Base-by-base conservation (phyloP, 2,888 invertebrate genomes). In the Morpho achilles region DNA sequence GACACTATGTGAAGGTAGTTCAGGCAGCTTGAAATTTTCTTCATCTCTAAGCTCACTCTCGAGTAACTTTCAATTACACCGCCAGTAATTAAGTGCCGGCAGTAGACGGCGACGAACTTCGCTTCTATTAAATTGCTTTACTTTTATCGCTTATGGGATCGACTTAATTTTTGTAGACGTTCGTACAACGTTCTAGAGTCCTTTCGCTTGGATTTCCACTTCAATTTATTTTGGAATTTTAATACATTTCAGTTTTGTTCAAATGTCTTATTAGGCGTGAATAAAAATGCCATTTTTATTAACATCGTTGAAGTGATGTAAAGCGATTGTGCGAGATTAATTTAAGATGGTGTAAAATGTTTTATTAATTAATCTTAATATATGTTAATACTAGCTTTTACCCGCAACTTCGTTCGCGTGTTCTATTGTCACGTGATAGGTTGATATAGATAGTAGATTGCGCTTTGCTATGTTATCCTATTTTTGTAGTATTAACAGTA, bases 11-110 rank as follows among this genome's bases (percentile, higher is more conserved):
- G 50, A 53, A 58, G 22, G 48, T 40, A 45, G 46, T 55, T 9
- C n/a, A 40, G 50, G 58, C 50, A 53, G 32, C 22, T 55, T 23
- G 8, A 22, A 55, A 55, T 49, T 55, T 23, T 39, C 53, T 46
- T 47, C 54, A 23, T 43, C 55, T 56, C 44, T 16, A 49, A 53
- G 53, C 49, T 22, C 53, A 40, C 48, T 55, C 53, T 47, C 47
- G 48, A 53, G 59, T 52, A 84, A 85, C 80, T 85, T 87, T 87
- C 84, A 85, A 86, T 86, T 86, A 84, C 72, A 63, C 71, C 70
- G 67, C 73, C 73, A 76, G 80, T 83, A 87, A 87, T 88, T 86
- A 86, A 84, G 82, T 81, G 82, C 71, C 75, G 71, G 74, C 67
- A 63, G 65, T 69, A 73, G 79, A 79, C 73, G 76, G 59, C 73